A percentile compares a stretch with the other conserved stretches of the same genome.
Evolutionary conservation across 2,888 invertebrate genomes (phyloP).

Genomic region (Eupeodes latifasciatus): DNA sequence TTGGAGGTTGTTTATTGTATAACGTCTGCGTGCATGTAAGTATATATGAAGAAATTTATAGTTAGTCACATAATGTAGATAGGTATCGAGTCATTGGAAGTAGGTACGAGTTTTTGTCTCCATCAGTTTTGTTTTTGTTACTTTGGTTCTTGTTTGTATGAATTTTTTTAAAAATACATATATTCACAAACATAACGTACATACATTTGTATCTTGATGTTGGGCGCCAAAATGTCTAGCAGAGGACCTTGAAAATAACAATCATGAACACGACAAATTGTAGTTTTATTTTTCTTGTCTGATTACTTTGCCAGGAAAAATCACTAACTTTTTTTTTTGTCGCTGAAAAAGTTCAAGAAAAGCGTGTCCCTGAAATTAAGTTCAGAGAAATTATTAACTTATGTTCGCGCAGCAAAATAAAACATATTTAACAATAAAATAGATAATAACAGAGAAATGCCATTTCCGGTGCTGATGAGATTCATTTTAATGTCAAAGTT

Average conservation of each 20-base stretch:
- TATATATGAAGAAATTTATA: background rate
- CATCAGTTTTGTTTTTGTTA: background rate
- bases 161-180: background rate
- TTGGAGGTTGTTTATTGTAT: slow-evolving; percentile 11
- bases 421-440: background rate
- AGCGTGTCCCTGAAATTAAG: slow-evolving; percentile 8
- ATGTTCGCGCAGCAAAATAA: background rate
- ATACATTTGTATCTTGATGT: background rate
- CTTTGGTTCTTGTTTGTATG: background rate
- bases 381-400: background rate
- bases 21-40: background rate
- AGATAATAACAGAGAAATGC: slow-evolving; percentile 52
- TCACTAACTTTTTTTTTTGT: slow-evolving; percentile 8
- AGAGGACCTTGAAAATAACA: slow-evolving; percentile 53
- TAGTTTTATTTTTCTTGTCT: background rate
- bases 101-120: background rate
- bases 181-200: background rate
- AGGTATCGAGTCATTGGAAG: slow-evolving; percentile 32
- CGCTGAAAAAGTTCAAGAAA: background rate
- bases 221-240: slow-evolving; percentile 67
- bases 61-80: background rate
- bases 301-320: background rate
- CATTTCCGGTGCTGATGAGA: slow-evolving; percentile 49
- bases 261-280: slow-evolving; percentile 26
- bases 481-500: slow-evolving; percentile 11